Percentiles rank a stretch among this genome's conserved stretches.
Evolutionary conservation across 35 echinoderm and acorn worm species (phyloP).

Genomic region (Apostichopus californicus): DNA sequence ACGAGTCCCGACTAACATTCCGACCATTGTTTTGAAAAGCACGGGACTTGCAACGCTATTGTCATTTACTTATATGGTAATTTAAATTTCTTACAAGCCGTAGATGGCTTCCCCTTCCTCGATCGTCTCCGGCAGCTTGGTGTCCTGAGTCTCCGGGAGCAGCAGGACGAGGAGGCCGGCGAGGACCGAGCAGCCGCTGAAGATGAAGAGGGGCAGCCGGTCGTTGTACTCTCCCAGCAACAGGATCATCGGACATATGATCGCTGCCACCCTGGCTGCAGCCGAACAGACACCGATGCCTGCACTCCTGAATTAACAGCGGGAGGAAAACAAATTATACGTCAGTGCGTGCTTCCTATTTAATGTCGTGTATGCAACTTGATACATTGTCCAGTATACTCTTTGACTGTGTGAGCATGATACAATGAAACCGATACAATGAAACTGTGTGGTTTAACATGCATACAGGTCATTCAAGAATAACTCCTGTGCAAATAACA

Average conservation of each 20-base stretch:
- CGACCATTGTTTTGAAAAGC: too few relatives aligned
- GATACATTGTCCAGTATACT: too few relatives aligned
- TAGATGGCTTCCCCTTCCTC: slow-evolving; percentile 66
- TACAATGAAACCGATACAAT: too few relatives aligned
- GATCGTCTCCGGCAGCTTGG: slow-evolving; percentile 61
- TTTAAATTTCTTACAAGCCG: slow-evolving; percentile 30
- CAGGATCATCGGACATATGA: slow-evolving; percentile 56
- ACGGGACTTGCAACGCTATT: too few relatives aligned
- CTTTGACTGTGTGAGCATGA: too few relatives aligned
- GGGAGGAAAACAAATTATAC: background rate
- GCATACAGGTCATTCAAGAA: too few relatives aligned
- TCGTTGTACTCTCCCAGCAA: slow-evolving; percentile 41
- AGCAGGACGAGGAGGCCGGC: slow-evolving; percentile 61
- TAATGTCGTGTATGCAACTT: too few relatives aligned
- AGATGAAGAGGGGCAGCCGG: slow-evolving; percentile 38
- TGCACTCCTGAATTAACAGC: background rate
- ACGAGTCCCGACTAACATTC: too few relatives aligned
- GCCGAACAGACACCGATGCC: slow-evolving; percentile 34
- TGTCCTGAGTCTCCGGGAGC: slow-evolving; percentile 62
- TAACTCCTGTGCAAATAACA: too few relatives aligned
- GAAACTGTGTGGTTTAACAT: too few relatives aligned
- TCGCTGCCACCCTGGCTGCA: slow-evolving; percentile 25
- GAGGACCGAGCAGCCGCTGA: slow-evolving; percentile 38
- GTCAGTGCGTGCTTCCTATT: background rate
- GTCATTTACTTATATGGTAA: too few relatives aligned